phyloP scores from a whole-genome alignment of 2,888 invertebrate species.

The Monopis laevigella region DNA sequence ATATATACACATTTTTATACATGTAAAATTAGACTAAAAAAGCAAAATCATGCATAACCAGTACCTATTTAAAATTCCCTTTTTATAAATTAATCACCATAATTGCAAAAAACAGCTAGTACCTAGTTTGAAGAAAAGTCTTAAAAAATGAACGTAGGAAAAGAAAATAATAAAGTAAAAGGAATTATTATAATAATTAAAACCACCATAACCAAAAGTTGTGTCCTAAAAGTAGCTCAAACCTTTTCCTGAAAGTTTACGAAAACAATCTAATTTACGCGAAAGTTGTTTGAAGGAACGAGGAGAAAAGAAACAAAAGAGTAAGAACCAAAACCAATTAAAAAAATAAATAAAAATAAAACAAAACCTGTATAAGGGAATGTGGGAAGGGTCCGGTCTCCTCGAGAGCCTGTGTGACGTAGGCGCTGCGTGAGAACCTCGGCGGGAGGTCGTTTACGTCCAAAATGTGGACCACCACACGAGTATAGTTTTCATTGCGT shows the following conservation, averaged over 20 bases:
- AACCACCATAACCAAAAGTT: not conserved
- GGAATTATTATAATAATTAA: conserved; percentile 1
- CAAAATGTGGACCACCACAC: conserved; percentile 81
- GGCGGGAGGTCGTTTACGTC: conserved; percentile 94
- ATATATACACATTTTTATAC: too few relatives aligned
- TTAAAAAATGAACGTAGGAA: not conserved
- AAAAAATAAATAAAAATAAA: conserved; percentile 21
- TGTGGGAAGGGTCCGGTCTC: conserved; percentile 79
- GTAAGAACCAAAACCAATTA: conserved; percentile 3
- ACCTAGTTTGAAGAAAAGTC: not conserved
- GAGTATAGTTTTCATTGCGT: conserved; percentile 88
- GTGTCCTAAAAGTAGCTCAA: not conserved
- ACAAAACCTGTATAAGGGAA: conserved; percentile 75
- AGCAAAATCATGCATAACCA: too few relatives aligned
- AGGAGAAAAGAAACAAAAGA: conserved; percentile 2
- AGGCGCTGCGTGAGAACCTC: conserved; percentile 75
- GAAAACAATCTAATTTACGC: conserved; percentile 3
- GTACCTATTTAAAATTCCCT: too few relatives aligned
- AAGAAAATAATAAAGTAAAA: conserved; percentile 1
- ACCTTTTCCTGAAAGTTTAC: conserved; percentile 1
- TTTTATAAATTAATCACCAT: too few relatives aligned
- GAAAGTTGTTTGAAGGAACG: not conserved
- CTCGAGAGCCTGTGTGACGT: conserved; percentile 78
- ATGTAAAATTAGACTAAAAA: too few relatives aligned
- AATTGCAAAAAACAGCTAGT: too few relatives aligned